phyloP scores from a whole-genome alignment of 2,888 invertebrate species.

The Ophioninae sp. region DNA sequence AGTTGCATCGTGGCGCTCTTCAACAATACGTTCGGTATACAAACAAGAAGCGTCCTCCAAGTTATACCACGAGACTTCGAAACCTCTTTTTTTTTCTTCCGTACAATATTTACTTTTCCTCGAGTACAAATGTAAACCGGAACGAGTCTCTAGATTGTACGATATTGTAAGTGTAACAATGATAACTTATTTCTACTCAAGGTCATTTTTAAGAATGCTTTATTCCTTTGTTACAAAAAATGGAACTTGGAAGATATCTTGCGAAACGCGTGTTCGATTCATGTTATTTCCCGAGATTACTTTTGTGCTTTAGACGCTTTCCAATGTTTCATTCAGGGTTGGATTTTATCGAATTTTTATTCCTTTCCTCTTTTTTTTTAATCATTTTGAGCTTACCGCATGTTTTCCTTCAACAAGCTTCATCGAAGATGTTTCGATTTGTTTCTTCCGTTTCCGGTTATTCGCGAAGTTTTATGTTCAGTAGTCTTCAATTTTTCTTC shows the following conservation, averaged over 20 bases:
- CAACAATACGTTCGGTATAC: conserved; percentile 7
- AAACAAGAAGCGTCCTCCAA: conserved; percentile 4
- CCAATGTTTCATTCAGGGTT: too few species aligned
- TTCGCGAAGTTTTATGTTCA: too few species aligned
- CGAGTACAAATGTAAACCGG: background rate
- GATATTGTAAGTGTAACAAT: background rate
- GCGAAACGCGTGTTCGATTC: background rate
- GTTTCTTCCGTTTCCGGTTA: too few species aligned
- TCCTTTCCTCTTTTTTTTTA: too few species aligned
- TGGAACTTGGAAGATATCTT: background rate
- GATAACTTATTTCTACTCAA: background rate
- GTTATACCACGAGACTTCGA: background rate
- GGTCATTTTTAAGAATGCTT: background rate
- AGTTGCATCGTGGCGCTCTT: conserved; percentile 28
- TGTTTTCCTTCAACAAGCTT: too few species aligned
- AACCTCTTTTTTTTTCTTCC: background rate
- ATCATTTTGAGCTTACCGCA: too few species aligned
- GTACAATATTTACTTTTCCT: background rate
- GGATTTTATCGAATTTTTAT: too few species aligned
- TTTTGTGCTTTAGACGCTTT: background rate
- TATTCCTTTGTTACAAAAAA: background rate
- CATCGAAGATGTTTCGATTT: too few species aligned
- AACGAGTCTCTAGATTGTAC: background rate
- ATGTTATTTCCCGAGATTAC: background rate
- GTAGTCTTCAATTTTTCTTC: too few species aligned